Evolutionary conservation across 1,140 invertebrate species (phyloP).

Genomic region (Tribolium castaneum): DNA sequence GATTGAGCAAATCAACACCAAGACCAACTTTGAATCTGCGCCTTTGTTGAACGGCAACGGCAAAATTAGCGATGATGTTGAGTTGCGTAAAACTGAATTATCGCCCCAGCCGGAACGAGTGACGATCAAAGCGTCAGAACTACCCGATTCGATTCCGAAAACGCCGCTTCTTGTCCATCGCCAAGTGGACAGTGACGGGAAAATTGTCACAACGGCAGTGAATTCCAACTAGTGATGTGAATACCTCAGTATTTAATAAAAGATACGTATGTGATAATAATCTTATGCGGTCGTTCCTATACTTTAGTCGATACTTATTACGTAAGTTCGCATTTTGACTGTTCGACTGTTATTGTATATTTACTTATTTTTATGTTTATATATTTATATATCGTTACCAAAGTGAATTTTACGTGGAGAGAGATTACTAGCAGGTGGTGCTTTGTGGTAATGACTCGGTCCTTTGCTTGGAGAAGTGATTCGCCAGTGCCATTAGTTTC

Average conservation of each 20-base stretch:
- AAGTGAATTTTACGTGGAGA: conserved; percentile 48
- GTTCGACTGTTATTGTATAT: conserved; percentile 43
- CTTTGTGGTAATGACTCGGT: conserved; percentile 21
- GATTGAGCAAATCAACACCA: conserved; percentile 52
- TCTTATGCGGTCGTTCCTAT: conserved; percentile 56
- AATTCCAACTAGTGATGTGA: conserved; percentile 33
- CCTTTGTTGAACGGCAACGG: conserved; percentile 61
- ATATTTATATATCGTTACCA: conserved; percentile 50
- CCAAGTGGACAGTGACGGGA: conserved; percentile 57
- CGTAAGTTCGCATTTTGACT: conserved; percentile 37
- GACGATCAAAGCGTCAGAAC: conserved; percentile 73
- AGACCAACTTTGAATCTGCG: conserved; percentile 47
- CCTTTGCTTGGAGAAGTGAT: background rate
- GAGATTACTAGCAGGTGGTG: conserved; percentile 31
- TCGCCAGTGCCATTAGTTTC: conserved; percentile 36
- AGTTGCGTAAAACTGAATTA: conserved; percentile 60
- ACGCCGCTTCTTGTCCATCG: conserved; percentile 71
- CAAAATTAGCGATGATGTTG: conserved; percentile 56
- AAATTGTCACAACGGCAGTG: conserved; percentile 54
- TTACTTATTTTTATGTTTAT: conserved; percentile 50
- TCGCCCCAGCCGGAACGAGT: conserved; percentile 71
- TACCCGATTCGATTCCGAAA: conserved; percentile 70
- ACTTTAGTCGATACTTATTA: conserved; percentile 42
- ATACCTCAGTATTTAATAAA: conserved; percentile 57
- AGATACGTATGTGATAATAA: conserved; percentile 56